Evolutionary conservation across 2,113 vertebrate genomes (phyloP).

Genomic region (Anhinga anhinga): DNA sequence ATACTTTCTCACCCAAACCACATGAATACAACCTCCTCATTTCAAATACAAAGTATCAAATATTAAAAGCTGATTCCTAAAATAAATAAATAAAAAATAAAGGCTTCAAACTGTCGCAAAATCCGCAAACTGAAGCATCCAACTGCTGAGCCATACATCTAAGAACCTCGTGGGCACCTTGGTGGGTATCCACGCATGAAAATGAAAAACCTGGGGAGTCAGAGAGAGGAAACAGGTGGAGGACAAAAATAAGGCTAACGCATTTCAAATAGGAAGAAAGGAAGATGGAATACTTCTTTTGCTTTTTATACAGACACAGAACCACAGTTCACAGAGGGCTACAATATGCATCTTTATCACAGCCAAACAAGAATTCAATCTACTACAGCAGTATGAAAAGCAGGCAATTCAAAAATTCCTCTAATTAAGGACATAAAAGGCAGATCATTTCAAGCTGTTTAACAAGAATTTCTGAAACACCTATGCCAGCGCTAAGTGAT

Average conservation of each 20-base stretch:
- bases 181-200: not conserved
- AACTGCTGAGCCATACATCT: not conserved
- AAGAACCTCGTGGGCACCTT: not conserved
- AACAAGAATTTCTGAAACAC: not conserved
- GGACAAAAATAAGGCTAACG: not conserved
- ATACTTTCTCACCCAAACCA: not conserved
- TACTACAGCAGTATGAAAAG: not conserved
- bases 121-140: not conserved
- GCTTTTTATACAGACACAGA: not conserved
- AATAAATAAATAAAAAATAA: not conserved
- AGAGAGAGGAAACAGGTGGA: not conserved
- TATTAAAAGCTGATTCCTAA: not conserved
- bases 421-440: not conserved
- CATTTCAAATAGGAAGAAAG: not conserved
- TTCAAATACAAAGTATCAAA: not conserved
- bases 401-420: not conserved
- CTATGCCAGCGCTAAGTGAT: not conserved
- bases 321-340: not conserved
- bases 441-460: not conserved
- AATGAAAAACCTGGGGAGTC: not conserved
- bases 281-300: not conserved
- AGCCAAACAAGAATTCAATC: not conserved
- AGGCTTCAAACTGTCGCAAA: not conserved
- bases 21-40: not conserved
- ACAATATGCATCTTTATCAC: not conserved